Evolutionary conservation across 2,113 vertebrate species (phyloP).

Genomic region (Oryctolagus cuniculus): DNA sequence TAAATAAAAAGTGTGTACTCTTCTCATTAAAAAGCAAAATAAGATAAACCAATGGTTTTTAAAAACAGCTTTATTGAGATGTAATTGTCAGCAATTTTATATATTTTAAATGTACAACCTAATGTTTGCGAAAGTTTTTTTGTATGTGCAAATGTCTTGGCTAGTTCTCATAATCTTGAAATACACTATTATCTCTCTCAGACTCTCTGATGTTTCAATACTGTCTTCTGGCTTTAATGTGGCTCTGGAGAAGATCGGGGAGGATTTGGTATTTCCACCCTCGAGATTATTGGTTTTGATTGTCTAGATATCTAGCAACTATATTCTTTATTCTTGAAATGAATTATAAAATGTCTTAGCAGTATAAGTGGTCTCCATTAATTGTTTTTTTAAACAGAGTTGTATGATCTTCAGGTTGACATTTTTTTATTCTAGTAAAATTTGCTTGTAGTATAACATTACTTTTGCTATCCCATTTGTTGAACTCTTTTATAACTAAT

Average conservation of each 20-base stretch:
- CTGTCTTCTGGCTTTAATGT: background rate
- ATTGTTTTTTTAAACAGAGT: background rate
- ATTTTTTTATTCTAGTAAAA: slow-evolving; percentile 17
- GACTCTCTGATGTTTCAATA: background rate
- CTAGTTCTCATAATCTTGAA: background rate
- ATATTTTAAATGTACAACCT: background rate
- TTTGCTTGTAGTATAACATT: background rate
- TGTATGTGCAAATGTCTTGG: background rate
- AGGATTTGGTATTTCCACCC: background rate
- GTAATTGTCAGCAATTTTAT: background rate
- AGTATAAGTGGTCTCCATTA: background rate
- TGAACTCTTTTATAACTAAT: background rate
- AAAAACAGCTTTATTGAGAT: background rate
- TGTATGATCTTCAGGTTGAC: background rate
- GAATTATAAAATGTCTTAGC: background rate
- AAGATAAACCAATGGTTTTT: background rate
- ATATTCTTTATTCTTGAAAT: slow-evolving; percentile 8
- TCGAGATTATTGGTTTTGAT: background rate
- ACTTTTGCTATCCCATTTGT: background rate
- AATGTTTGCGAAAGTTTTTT: background rate
- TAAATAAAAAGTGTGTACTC: background rate
- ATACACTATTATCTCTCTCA: background rate
- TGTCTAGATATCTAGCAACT: background rate
- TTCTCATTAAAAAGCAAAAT: background rate
- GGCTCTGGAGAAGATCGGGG: background rate